Evolutionary conservation across 53 echinoderm and acorn worm species (phyloP).

Genomic region (Zoroaster sp.): DNA sequence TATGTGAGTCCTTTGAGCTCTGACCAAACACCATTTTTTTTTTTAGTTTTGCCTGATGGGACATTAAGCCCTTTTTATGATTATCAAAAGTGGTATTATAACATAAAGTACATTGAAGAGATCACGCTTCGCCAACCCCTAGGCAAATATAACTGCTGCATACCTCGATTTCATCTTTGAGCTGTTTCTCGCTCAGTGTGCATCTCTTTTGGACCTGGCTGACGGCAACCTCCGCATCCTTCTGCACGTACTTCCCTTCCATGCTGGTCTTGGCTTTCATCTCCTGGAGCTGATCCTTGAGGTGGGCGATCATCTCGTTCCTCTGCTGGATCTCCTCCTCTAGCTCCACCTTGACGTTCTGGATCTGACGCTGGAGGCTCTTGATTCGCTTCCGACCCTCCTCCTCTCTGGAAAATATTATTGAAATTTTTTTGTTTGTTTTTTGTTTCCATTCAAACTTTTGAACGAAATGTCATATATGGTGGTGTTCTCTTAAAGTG

Average conservation of each 20-base stretch:
- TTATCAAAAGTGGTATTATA: no score
- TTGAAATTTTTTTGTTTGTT: no score
- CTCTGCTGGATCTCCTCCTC: constrained; percentile 93
- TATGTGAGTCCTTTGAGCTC: neutral
- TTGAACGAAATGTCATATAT: no score
- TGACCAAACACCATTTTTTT: no score
- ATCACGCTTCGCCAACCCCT: no score
- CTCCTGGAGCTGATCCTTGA: constrained; percentile 97
- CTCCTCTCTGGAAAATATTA: constrained; percentile 72
- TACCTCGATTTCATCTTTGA: constrained; percentile 97
- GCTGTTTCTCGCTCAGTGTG: constrained; percentile 83
- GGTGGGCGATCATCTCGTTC: constrained; percentile 97
- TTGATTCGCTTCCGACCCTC: constrained; percentile 90
- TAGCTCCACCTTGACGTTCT: constrained; percentile 75
- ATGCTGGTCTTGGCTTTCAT: constrained; percentile 99
- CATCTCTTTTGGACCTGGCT: constrained; percentile 94
- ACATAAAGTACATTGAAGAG: no score
- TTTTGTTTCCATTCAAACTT: no score
- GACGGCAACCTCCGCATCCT: constrained; percentile 96
- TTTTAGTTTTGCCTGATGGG: no score
- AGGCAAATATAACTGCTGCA: no score
- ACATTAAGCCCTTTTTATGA: no score
- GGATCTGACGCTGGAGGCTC: constrained; percentile 88
- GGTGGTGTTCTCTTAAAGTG: no score
- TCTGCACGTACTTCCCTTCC: constrained; percentile 98